These are phyloP conservation scores for Daphoenositta chrysoptera DNA, from an alignment of 2,113 vertebrate species.

Conservation along the genomic window DNA sequence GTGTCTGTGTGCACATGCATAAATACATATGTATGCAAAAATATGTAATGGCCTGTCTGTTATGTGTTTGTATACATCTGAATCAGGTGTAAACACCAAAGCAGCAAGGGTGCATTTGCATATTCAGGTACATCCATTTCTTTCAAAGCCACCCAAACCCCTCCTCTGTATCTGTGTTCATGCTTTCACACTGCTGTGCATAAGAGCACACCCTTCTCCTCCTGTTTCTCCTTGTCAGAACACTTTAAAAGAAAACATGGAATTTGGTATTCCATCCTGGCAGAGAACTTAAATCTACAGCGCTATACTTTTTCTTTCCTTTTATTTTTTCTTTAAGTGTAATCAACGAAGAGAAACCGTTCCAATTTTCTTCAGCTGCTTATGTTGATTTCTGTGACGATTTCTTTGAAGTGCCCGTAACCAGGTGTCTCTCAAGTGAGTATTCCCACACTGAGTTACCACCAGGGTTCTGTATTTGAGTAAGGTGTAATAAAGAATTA, in stretches of 20 bases:
- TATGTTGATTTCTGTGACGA: accelerated
- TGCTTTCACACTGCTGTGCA: accelerated
- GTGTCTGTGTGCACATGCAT: constrained; percentile 9
- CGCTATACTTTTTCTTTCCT: neutral
- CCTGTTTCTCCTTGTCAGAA: neutral
- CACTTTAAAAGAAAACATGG: neutral
- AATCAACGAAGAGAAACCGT: neutral
- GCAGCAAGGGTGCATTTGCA: neutral
- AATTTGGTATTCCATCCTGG: neutral
- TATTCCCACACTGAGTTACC: neutral
- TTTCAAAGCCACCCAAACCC: neutral
- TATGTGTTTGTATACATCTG: constrained; percentile 26
- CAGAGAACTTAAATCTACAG: neutral
- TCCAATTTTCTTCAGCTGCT: neutral
- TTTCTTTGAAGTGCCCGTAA: neutral
- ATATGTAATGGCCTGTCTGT: constrained; percentile 52
- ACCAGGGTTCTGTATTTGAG: neutral
- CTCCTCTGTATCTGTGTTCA: neutral
- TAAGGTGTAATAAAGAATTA: neutral
- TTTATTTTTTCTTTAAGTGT: neutral
- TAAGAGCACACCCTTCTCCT: neutral
- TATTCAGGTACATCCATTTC: neutral
- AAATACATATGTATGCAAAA: constrained; percentile 55
- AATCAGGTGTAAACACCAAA: constrained; percentile 50
- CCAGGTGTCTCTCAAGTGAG: neutral